Percentiles rank a stretch among this genome's conserved stretches.
Conservation (phyloP, 2,888 invertebrate genomes). For the Thymelicus acteon region DNA sequence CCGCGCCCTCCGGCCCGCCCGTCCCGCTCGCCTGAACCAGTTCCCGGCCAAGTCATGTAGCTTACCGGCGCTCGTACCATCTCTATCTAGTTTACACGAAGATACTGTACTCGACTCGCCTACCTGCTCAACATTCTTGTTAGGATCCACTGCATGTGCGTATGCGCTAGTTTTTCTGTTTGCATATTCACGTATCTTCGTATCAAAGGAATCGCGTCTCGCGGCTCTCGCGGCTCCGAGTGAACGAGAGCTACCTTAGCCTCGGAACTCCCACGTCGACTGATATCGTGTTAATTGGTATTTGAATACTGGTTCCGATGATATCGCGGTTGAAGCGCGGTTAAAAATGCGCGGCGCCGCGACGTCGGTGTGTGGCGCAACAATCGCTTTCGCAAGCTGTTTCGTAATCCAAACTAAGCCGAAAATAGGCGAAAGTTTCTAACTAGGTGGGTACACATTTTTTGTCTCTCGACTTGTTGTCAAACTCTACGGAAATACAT, state of each 20-base stretch:
- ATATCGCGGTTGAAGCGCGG: slow-evolving; percentile 48
- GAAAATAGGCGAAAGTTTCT: slow-evolving; percentile 76
- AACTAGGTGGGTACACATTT: slow-evolving; percentile 48
- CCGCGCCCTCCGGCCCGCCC: slow-evolving; percentile 52
- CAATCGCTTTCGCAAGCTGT: slow-evolving; percentile 74
- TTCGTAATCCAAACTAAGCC: slow-evolving; percentile 66
- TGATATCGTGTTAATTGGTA: slow-evolving; percentile 43
- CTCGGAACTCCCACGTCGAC: slow-evolving; percentile 45
- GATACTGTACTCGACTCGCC: slow-evolving; percentile 57
- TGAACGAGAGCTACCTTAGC: slow-evolving; percentile 25
- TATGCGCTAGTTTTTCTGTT: slow-evolving; percentile 36
- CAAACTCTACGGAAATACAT: slow-evolving; percentile 8
- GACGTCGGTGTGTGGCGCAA: slow-evolving; percentile 58
- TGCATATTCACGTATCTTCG: slow-evolving; percentile 24
- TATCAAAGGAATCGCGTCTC: slow-evolving; percentile 3
- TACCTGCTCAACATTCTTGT: slow-evolving; percentile 70
- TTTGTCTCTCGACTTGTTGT: slow-evolving; percentile 58
- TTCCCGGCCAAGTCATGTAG: slow-evolving; percentile 62
- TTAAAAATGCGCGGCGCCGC: slow-evolving; percentile 49
- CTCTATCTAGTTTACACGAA: slow-evolving; percentile 72
- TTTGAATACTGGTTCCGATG: slow-evolving; percentile 48
- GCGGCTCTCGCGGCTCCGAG: slow-evolving; percentile 14
- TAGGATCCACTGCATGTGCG: slow-evolving; percentile 54
- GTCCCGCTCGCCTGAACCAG: slow-evolving; percentile 57
- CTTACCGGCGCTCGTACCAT: slow-evolving; percentile 61